Base-by-base conservation (phyloP, 1,140 invertebrate species). In the Drosophila virilis region DNA sequence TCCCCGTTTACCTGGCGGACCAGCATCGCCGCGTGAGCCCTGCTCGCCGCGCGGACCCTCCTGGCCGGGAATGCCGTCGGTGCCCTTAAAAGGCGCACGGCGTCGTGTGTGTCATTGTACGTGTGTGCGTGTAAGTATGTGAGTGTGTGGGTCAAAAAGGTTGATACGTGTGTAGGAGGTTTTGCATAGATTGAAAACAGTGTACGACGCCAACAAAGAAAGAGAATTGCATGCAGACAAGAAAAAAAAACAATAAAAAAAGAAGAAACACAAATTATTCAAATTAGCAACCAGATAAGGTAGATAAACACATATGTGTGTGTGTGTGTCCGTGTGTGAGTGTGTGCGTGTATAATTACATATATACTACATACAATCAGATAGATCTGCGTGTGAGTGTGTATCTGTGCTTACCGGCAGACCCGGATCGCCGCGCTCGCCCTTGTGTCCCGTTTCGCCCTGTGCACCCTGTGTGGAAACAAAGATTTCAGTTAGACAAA, bases 371-470 rank as follows among this genome's bases (percentile, higher is more conserved):
- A 57, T 59, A 28, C 8, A 46, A 40, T 50, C 35, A 43, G 33
- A 37, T 8, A 58, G 35, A 37, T 61, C 28, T 62, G 40, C 55
- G 60, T 61, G 42, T 40, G 28, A 17, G 33, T 38, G 42, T 51
- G 38, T 32, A 48, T 13, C 48, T 73, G 13, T 90, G 95, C 96
- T 94, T 95, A 98, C 97, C 91, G 97, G 97, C 92, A 98, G 93
- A 82, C 97, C 97, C 62, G 97, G 96, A 93, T 98, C 97, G 48
- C 97, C 97, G 70, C 97, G 94, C 93, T 98, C 97, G 70, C 97
- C 97, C 93, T 98, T 98, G 77, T 94, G 95, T 65, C 97, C 97
- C 40, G 97, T 96, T 93, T 98, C 97, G 67, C 97, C 97, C 93
- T 97, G 96, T 69, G 97, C 97, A 77, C 97, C 97, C 97, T 98